Conservation (phyloP, 35 echinoderm and acorn worm genomes). For the Stichopus chloronotus region DNA sequence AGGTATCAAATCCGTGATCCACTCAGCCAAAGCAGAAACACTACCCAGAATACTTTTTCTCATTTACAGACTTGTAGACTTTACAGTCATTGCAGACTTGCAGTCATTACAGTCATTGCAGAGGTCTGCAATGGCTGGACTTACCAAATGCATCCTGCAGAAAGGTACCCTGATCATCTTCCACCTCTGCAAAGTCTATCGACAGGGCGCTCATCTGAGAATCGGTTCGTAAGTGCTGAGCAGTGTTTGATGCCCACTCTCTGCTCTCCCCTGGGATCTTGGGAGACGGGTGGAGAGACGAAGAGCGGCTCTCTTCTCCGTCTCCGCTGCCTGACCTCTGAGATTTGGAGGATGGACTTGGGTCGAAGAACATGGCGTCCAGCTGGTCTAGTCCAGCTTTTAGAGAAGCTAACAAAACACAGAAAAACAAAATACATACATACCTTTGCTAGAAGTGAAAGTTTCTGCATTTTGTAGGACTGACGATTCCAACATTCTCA, state of each 20-base stretch:
- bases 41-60: no score
- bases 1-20: no score
- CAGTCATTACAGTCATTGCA: no score
- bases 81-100: no score
- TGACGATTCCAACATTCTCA: no score
- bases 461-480: no score
- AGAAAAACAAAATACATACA: neutral
- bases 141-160: conserved; percentile 50
- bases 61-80: no score
- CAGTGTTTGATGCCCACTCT: neutral
- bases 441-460: neutral
- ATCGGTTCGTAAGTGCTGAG: conserved; percentile 25
- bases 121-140: neutral
- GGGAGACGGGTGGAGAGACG: neutral
- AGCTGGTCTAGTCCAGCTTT: conserved; percentile 49
- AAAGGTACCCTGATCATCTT: conserved; percentile 10
- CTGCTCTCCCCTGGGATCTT: neutral
- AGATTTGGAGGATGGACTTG: conserved; percentile 54
- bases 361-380: conserved; percentile 55
- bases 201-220: conserved; percentile 23
- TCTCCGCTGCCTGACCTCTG: conserved; percentile 66
- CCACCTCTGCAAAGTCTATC: conserved; percentile 16
- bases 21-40: no score
- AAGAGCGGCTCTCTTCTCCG: conserved; percentile 49
- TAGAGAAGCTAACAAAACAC: neutral